Conservation (phyloP, 2,888 invertebrate genomes). For the Protophormia terraenovae region DNA sequence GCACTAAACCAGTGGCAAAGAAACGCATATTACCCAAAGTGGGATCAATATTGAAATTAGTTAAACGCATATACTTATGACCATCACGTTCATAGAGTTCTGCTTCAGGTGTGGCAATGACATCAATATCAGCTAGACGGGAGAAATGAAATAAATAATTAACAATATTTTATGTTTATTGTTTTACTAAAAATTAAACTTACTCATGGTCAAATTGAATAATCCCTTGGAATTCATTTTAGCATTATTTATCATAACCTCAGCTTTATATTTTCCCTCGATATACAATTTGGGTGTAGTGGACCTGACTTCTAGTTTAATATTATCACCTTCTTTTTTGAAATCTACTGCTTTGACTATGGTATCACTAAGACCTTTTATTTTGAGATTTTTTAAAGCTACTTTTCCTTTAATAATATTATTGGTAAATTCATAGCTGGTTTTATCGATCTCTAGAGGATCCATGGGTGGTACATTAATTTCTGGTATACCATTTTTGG, state of each 20-base stretch:
- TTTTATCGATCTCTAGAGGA: slow-evolving; percentile 77
- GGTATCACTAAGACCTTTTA: slow-evolving; percentile 83
- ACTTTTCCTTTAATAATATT: slow-evolving; percentile 76
- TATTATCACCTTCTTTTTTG: slow-evolving; percentile 70
- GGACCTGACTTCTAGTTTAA: slow-evolving; percentile 78
- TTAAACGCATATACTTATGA: slow-evolving; percentile 83
- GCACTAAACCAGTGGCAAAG: slow-evolving; percentile 84
- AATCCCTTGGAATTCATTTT: slow-evolving; percentile 84
- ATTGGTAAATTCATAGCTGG: slow-evolving; percentile 75
- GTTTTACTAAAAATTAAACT: slow-evolving; percentile 72
- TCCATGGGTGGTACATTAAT: slow-evolving; percentile 79
- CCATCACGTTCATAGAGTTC: slow-evolving; percentile 83
- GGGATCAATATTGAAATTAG: slow-evolving; percentile 84
- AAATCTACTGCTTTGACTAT: slow-evolving; percentile 84
- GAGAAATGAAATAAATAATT: not conserved
- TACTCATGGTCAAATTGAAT: slow-evolving; percentile 85
- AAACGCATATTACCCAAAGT: slow-evolving; percentile 85
- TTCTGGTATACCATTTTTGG: slow-evolving; percentile 77
- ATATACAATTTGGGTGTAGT: slow-evolving; percentile 83
- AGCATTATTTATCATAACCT: slow-evolving; percentile 84
- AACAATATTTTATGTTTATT: not conserved
- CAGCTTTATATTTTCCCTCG: slow-evolving; percentile 84
- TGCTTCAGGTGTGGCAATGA: slow-evolving; percentile 84
- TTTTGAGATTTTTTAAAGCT: slow-evolving; percentile 82
- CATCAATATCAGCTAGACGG: slow-evolving; percentile 83